A percentile compares a stretch with the other conserved stretches of the same genome.
These are phyloP conservation scores for Lethocerus indicus DNA, from an alignment of 1,140 invertebrate species.

Conservation along the genomic window DNA sequence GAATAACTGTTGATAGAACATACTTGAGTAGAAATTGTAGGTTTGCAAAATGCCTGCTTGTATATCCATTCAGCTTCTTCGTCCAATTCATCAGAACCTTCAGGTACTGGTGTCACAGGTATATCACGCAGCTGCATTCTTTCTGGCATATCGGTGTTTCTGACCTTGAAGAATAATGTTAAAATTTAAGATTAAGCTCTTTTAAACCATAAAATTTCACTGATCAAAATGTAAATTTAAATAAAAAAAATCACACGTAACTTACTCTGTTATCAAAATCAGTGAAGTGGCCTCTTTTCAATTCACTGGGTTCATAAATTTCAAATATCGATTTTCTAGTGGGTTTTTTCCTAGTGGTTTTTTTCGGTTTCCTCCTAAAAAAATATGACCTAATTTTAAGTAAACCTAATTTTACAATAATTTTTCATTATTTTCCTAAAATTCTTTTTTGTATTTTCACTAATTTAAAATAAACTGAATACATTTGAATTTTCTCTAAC, in stretches of 20 bases:
- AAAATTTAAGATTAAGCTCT: conserved; percentile 1
- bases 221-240: not conserved
- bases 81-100: conserved; percentile 74
- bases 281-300: conserved; percentile 91
- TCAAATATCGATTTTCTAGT: conserved; percentile 83
- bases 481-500: no score
- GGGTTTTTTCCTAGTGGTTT: conserved; percentile 56
- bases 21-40: conserved; percentile 63
- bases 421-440: no score
- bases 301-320: conserved; percentile 92
- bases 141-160: conserved; percentile 78
- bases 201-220: no score
- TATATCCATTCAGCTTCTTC: conserved; percentile 98
- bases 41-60: conserved; percentile 76
- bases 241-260: conserved; percentile 1
- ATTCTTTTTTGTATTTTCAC: no score
- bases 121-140: conserved; percentile 81
- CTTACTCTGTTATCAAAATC: conserved; percentile 78
- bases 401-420: no score
- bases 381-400: no score
- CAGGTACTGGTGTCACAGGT: conserved; percentile 62
- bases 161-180: conserved; percentile 33
- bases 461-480: no score
- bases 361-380: conserved; percentile 36
- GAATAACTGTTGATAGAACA: not conserved